Evolutionary conservation across 2,113 vertebrate species (phyloP), one percentile per base, ranked within the genome.

Genomic region (Rutilus rutilus): DNA sequence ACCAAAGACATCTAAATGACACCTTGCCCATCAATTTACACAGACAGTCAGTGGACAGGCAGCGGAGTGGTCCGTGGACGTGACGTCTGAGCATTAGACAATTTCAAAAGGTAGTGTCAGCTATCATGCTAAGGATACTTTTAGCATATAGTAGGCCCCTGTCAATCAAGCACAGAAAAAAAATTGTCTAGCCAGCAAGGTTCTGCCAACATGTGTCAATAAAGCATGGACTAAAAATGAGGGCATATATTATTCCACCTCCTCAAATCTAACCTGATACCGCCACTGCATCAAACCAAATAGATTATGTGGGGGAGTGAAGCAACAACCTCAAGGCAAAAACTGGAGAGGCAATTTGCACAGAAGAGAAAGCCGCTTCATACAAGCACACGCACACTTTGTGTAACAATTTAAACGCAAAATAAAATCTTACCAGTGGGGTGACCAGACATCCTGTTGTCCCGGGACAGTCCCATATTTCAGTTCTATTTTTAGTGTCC

Each of bases 231-330:
- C 83, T 78, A 59, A 54, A 85, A 83, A 85, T 27, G 52, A 86
- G 84, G 77, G 80, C 65, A 85, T 67, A 52, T 85, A 88, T 87
- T 88, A 83, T 87, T 82, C 88, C 90, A 86, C 90, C 88, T 80
- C 84, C 88, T 88, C 85, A 83, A 19, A 82, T 87, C 82, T 57
- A 86, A 89, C 79, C 87, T 86, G 85, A 85, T 75, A 85, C 79
- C 64, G 78, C 84, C 82, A 76, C 50, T 82, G 85, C 87, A 88
- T 80, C 47, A 88, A 88, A 84, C 80, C 62, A 88, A 84, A 86
- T 62, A 85, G 89, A 78, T 87, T 90, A 83, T 86, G 81, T 87
- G 86, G 64, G 75, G 78, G 85, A 83, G 85, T 80, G 36, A 85
- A 73, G 50, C 78, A 87, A 86, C 65, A 85, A 83, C 87, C 60